Conservation (phyloP, 1,140 invertebrate species). For the Atopsyche davidsoni region DNA sequence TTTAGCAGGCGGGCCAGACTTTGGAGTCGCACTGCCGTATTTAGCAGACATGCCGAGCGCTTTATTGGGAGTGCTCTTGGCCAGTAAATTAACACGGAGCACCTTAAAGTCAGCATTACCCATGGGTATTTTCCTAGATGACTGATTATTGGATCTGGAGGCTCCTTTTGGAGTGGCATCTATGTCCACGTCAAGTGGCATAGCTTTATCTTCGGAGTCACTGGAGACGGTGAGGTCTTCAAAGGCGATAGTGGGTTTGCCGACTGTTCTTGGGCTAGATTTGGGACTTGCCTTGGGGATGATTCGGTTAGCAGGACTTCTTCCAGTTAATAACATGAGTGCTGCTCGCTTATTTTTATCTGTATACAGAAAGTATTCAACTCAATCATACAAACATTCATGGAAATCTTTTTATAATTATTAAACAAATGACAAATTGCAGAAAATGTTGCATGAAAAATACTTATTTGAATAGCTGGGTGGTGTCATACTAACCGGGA, state of each 20-base stretch:
- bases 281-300: neutral
- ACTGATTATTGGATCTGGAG: conserved; percentile 8
- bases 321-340: conserved; percentile 20
- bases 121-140: conserved; percentile 6
- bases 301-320: conserved; percentile 15
- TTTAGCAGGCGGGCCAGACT: neutral
- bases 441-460: no score
- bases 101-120: no score
- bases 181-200: conserved; percentile 4
- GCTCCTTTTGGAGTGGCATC: neutral
- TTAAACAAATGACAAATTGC: no score
- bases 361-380: conserved; percentile 6
- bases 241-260: neutral
- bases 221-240: neutral
- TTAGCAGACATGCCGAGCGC: no score
- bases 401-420: no score
- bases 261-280: neutral
- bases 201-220: conserved; percentile 7
- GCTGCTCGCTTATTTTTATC: conserved; percentile 29
- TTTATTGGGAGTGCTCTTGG: conserved; percentile 1
- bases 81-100: no score
- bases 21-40: neutral
- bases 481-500: conserved; percentile 18
- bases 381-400: no score
- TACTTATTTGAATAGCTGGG: no score